Percentiles rank a stretch among this genome's conserved stretches.
phyloP scores from a whole-genome alignment of 1,140 invertebrate genomes.

The Sarcophaga peregrina region DNA sequence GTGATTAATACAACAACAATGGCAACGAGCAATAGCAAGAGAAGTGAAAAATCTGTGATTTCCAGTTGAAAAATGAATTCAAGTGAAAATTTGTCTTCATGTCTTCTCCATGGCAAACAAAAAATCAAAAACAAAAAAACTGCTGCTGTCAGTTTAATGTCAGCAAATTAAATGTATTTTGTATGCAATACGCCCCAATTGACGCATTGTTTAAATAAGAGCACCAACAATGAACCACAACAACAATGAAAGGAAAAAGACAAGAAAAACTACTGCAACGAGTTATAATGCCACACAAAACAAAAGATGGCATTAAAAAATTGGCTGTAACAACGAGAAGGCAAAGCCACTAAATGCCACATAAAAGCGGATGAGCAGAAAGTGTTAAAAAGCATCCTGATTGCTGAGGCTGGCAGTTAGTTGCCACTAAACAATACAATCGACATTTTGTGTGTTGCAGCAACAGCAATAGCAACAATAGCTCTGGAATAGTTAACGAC shows the following conservation, averaged over 20 bases:
- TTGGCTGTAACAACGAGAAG: background rate
- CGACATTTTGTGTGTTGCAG: background rate
- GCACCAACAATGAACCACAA: background rate
- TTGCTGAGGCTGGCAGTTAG: background rate
- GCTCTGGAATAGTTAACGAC: slow-evolving; percentile 16
- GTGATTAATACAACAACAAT: too few species aligned
- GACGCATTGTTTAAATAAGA: slow-evolving; percentile 38
- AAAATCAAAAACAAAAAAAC: background rate
- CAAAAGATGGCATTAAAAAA: slow-evolving; percentile 27
- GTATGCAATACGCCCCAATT: slow-evolving; percentile 45
- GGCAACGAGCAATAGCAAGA: too few species aligned
- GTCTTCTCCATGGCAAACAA: background rate
- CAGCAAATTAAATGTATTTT: slow-evolving; percentile 46
- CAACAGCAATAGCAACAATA: background rate
- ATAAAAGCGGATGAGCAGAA: background rate
- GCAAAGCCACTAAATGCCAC: background rate
- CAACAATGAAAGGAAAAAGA: background rate
- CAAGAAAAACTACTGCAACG: background rate
- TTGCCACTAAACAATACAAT: background rate
- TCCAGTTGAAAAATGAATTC: background rate
- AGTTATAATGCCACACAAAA: slow-evolving; percentile 1
- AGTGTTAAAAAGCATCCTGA: slow-evolving; percentile 21
- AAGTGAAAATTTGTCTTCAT: slow-evolving; percentile 16
- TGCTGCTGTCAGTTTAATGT: slow-evolving; percentile 45
- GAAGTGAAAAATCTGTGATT: too few species aligned